Evolutionary conservation across 2,113 vertebrate species (phyloP).

Genomic region (Cervus canadensis): DNA sequence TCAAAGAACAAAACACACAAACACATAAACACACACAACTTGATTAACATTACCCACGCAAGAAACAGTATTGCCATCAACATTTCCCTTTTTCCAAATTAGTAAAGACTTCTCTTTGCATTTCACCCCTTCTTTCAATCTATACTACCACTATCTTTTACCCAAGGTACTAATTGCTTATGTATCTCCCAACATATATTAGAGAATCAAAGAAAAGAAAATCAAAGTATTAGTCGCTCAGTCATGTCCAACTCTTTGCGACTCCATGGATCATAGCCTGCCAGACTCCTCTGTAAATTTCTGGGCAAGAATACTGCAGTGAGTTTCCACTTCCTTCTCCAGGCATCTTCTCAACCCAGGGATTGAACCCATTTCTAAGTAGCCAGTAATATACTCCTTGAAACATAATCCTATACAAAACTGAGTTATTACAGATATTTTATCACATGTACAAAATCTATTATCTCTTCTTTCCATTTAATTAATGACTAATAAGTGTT

Average conservation of each 20-base stretch:
- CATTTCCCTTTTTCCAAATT: not conserved
- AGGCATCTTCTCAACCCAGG: not conserved
- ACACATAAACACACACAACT: not conserved
- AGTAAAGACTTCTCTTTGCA: not conserved
- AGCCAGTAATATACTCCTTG: not conserved
- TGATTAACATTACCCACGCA: not conserved
- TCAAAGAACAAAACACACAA: not conserved
- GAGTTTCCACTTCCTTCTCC: not conserved
- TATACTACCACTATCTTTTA: not conserved
- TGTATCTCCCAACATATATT: not conserved
- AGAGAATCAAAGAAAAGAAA: not conserved
- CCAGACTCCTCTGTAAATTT: not conserved
- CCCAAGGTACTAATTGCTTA: not conserved
- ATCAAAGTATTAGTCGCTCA: not conserved
- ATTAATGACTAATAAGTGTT: not conserved
- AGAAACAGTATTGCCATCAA: not conserved
- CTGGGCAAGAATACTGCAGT: not conserved
- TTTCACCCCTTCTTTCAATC: not conserved
- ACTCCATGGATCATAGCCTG: not conserved
- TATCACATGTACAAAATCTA: not conserved
- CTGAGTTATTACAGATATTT: not conserved
- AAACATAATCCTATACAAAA: constrained; percentile 5
- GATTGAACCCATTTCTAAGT: not conserved
- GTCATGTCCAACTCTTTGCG: not conserved
- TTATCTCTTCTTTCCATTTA: not conserved